Base-by-base conservation (phyloP, 2,797 vertebrate genomes). In the Furcifer pardalis region DNA sequence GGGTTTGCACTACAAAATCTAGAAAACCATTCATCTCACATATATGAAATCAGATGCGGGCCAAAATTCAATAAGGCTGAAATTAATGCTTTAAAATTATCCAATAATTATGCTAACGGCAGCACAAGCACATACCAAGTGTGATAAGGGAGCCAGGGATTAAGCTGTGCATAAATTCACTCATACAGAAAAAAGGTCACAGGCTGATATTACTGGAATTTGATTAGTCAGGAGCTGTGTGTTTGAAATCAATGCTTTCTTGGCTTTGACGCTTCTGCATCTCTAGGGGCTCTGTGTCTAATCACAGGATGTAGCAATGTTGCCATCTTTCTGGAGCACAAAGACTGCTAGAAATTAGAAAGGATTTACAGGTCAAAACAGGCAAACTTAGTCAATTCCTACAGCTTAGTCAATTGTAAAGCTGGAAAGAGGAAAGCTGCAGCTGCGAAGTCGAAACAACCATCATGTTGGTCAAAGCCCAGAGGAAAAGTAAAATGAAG, bases 131-230 rank as follows among this genome's bases (percentile, higher is more conserved):
- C 82, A 91, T 82, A 86, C 85, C 91, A 89, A 91, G 79, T 2
- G 79, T 2, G 8, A 82, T 90, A 76, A 90, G 90, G 91, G 91
- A 94, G 46, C 60, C 71, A 40, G 85, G 91, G 92, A 93, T 89
- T 94, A 91, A 91, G 42, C 86, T 91, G 68, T 92, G 93, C 91
- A 94, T 95, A 95, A 94, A 96, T 92, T 93, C 89, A 83, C 92
- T 96, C 93, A 94, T 95, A 95, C 94, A 86, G 94, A 88, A 93
- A n/a, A 96, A 96, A 97, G 95, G 94, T 96, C 95, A 96, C 0
- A 0, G 89, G 91, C 90, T 93, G 92, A 94, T 96, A 94, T 91
- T 94, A 92, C 89, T 81, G 83, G 94, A 95, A 97, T 95, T 94
- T 96, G 91, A 97, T 96, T 96, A 96, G 92, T 92, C 92, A 86